These are phyloP conservation scores for Leucophenga montana DNA, from an alignment of 2,888 invertebrate species.

Conservation along the genomic window DNA sequence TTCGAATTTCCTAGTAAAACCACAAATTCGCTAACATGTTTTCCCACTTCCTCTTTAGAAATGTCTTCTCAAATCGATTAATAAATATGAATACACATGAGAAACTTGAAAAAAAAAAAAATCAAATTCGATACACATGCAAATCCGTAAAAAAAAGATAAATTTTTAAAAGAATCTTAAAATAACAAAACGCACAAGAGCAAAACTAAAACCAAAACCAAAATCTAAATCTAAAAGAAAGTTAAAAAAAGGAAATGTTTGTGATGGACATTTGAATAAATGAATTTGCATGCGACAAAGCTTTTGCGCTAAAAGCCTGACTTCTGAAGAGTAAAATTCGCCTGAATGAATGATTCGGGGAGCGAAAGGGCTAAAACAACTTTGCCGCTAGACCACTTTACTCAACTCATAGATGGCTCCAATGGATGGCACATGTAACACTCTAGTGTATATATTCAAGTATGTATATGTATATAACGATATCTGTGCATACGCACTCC, in stretches of 20 bases:
- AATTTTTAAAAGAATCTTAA: too few relatives aligned
- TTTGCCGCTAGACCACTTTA: too few relatives aligned
- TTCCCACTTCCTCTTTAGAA: too few relatives aligned
- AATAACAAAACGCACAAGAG: not conserved
- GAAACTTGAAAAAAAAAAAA: too few relatives aligned
- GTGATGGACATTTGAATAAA: conserved; percentile 56
- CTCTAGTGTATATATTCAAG: not conserved
- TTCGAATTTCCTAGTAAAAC: too few relatives aligned
- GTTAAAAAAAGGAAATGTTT: conserved; percentile 16
- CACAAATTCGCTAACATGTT: too few relatives aligned
- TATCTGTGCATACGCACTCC: not conserved
- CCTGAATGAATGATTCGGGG: not conserved
- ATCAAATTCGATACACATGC: too few relatives aligned
- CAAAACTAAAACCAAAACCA: not conserved
- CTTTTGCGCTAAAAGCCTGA: conserved; percentile 55
- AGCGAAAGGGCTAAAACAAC: not conserved
- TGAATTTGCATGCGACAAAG: conserved; percentile 58
- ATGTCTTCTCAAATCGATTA: too few relatives aligned
- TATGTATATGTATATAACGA: too few relatives aligned
- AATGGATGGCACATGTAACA: not conserved
- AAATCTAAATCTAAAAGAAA: not conserved
- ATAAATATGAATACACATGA: too few relatives aligned
- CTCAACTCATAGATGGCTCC: not conserved
- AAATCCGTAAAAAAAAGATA: too few relatives aligned
- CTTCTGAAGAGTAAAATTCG: conserved; percentile 23